A percentile compares a stretch with the other conserved stretches of the same genome.
Evolutionary conservation across 2,113 vertebrate genomes (phyloP).

Genomic region (Megaleporinus macrocephalus): DNA sequence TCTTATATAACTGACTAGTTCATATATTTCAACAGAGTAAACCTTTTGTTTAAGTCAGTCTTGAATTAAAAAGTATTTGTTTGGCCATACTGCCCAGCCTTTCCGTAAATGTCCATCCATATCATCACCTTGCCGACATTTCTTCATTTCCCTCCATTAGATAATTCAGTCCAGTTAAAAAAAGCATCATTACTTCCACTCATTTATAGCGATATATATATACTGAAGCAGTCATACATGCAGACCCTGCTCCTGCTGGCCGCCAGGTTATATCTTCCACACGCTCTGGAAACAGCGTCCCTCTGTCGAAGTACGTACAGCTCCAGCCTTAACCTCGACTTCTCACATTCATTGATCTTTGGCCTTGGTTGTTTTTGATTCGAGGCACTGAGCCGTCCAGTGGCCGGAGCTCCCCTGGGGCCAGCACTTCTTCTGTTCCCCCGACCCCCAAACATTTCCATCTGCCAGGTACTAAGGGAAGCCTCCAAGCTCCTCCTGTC

Average conservation of each 20-base stretch:
- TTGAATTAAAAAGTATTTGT: too few relatives aligned
- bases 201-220: not conserved
- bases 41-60: too few relatives aligned
- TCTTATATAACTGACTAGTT: too few relatives aligned
- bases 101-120: too few relatives aligned
- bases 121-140: not conserved
- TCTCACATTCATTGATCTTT: constrained; percentile 51
- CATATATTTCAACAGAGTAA: too few relatives aligned
- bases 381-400: constrained; percentile 90
- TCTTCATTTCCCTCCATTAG: not conserved
- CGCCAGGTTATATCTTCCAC: not conserved
- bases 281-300: not conserved
- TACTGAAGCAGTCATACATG: not conserved
- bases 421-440: constrained; percentile 88
- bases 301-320: not conserved
- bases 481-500: constrained; percentile 66
- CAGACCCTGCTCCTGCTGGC: too few relatives aligned
- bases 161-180: not conserved
- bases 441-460: constrained; percentile 94
- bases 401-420: constrained; percentile 89
- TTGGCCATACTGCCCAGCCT: too few relatives aligned
- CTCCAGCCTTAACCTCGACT: not conserved
- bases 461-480: constrained; percentile 87
- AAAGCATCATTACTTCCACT: not conserved
- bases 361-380: constrained; percentile 76